Evolutionary conservation across 1,140 invertebrate genomes (phyloP).

Genomic region (Drosophila sucinea): DNA sequence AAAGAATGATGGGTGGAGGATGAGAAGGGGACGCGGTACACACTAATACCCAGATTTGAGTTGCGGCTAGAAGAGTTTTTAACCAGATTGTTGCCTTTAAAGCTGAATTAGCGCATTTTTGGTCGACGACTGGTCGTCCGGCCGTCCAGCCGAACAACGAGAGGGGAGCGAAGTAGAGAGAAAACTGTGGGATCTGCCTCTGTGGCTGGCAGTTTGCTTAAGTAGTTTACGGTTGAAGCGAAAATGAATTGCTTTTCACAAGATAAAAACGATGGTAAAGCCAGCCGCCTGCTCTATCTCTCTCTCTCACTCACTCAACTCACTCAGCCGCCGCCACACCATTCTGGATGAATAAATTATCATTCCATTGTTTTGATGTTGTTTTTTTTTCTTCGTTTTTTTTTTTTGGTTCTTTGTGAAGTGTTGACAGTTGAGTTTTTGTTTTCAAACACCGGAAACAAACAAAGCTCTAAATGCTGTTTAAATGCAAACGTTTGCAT

Average conservation of each 20-base stretch:
- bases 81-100: conserved; percentile 72
- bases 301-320: no score
- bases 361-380: neutral
- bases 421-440: conserved; percentile 7
- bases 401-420: no score
- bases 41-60: conserved; percentile 62
- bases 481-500: neutral
- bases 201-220: conserved; percentile 41
- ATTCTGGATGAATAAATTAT: conserved; percentile 6
- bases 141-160: neutral
- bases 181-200: conserved; percentile 7
- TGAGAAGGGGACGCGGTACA: conserved; percentile 12
- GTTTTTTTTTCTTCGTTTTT: neutral
- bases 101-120: conserved; percentile 63
- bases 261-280: neutral
- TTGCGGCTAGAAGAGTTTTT: conserved; percentile 58
- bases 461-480: neutral
- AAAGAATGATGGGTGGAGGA: conserved; percentile 15
- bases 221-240: conserved; percentile 27
- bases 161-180: neutral
- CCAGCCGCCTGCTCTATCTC: neutral
- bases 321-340: neutral
- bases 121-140: conserved; percentile 1
- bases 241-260: conserved; percentile 33
- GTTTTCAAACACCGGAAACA: neutral